Conservation (phyloP, 2,888 invertebrate species). For the Aphodius granarius region DNA sequence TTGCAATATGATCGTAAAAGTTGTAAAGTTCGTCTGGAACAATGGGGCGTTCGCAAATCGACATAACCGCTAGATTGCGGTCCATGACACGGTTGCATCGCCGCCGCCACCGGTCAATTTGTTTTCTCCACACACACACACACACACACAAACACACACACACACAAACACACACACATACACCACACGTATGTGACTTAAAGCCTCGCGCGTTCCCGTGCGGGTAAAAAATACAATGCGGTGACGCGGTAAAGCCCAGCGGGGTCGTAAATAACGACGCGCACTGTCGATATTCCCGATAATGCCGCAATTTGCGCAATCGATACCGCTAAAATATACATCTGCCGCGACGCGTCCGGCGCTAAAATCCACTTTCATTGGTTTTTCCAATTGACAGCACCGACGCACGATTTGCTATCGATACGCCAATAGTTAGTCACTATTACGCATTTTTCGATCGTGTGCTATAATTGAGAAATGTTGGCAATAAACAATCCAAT, state of each 20-base stretch:
- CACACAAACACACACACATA: not conserved
- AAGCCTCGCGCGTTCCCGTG: slow-evolving; percentile 3
- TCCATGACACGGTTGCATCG: not conserved
- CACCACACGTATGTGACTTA: not conserved
- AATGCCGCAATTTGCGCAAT: slow-evolving; percentile 16
- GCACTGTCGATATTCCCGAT: slow-evolving; percentile 11
- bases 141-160: not conserved
- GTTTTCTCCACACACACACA: not conserved
- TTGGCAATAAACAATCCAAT: no score
- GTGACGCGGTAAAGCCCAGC: slow-evolving; percentile 8
- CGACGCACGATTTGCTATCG: slow-evolving; percentile 8
- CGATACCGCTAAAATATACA: slow-evolving; percentile 22
- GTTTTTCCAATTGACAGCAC: slow-evolving; percentile 13
- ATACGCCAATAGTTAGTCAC: not conserved
- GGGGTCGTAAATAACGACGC: slow-evolving; percentile 10
- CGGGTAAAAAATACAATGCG: slow-evolving; percentile 5
- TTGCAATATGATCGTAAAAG: not conserved
- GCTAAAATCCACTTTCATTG: slow-evolving; percentile 18
- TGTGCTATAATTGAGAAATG: not conserved
- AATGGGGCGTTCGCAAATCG: not conserved
- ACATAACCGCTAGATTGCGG: not conserved
- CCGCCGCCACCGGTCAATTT: not conserved
- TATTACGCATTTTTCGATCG: not conserved
- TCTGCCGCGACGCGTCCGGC: slow-evolving; percentile 15
- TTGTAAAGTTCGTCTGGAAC: not conserved